phyloP scores from a whole-genome alignment of 1,140 invertebrate genomes.

The Nephila pilipes region DNA sequence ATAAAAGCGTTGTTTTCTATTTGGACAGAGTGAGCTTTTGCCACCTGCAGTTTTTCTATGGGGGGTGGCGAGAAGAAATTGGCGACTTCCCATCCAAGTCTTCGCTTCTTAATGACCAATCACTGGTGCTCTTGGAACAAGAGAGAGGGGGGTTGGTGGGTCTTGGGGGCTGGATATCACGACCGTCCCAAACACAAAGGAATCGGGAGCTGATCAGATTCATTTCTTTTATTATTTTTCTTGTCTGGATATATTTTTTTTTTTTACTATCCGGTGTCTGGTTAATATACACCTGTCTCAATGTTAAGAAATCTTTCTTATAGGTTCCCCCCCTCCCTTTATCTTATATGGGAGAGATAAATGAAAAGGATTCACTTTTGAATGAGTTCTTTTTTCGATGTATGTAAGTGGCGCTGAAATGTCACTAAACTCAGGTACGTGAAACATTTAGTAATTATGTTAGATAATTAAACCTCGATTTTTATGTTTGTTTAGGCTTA shows the following conservation, averaged over 20 bases:
- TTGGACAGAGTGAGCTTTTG: slow-evolving; percentile 32
- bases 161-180: background rate
- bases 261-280: slow-evolving; percentile 49
- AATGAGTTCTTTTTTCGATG: background rate
- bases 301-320: background rate
- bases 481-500: too few species aligned
- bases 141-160: background rate
- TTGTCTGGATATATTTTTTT: background rate
- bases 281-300: slow-evolving; percentile 58
- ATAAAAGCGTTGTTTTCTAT: slow-evolving; percentile 61
- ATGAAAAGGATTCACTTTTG: background rate
- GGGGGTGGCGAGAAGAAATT: background rate
- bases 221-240: slow-evolving; percentile 22
- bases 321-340: background rate
- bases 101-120: slow-evolving; percentile 51
- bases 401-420: too few species aligned
- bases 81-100: background rate
- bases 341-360: background rate
- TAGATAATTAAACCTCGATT: too few species aligned
- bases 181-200: slow-evolving; percentile 31
- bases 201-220: slow-evolving; percentile 39
- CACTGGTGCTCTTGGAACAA: background rate
- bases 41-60: slow-evolving; percentile 36
- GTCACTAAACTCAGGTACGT: too few species aligned
- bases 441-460: too few species aligned